These are phyloP conservation scores for Odontocolon sp. DNA, from an alignment of 2,888 invertebrate species.

Conservation along the genomic window DNA sequence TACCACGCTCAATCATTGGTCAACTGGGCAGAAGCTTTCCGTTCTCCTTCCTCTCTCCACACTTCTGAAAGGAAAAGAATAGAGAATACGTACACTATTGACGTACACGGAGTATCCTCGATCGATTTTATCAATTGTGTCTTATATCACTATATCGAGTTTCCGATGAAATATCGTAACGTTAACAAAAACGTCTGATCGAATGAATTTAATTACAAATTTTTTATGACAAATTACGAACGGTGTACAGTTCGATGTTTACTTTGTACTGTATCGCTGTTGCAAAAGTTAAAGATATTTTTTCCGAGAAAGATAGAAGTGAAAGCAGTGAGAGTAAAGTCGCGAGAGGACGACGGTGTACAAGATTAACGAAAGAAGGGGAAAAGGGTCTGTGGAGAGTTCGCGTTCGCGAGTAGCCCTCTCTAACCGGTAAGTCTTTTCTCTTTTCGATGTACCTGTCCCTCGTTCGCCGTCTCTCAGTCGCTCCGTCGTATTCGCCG, in stretches of 20 bases:
- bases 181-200: no score
- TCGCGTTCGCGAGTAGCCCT: slow-evolving; percentile 36
- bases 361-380: slow-evolving; percentile 38
- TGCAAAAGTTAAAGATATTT: no score
- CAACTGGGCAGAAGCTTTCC: slow-evolving; percentile 22
- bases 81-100: slow-evolving; percentile 6
- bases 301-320: not conserved
- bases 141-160: not conserved
- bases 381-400: slow-evolving; percentile 51
- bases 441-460: not conserved
- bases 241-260: no score
- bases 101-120: slow-evolving; percentile 7
- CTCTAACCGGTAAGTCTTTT: not conserved
- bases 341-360: slow-evolving; percentile 63
- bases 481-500: no score
- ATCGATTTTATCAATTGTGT: slow-evolving; percentile 1
- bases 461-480: not conserved
- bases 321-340: slow-evolving; percentile 55
- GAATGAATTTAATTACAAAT: no score
- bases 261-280: no score
- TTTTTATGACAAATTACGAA: no score
- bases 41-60: not conserved
- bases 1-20: slow-evolving; percentile 23
- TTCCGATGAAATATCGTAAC: no score
- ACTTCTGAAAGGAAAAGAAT: no score